Evolutionary conservation across 2,888 invertebrate species (phyloP).

Genomic region (Clunio marinus): DNA sequence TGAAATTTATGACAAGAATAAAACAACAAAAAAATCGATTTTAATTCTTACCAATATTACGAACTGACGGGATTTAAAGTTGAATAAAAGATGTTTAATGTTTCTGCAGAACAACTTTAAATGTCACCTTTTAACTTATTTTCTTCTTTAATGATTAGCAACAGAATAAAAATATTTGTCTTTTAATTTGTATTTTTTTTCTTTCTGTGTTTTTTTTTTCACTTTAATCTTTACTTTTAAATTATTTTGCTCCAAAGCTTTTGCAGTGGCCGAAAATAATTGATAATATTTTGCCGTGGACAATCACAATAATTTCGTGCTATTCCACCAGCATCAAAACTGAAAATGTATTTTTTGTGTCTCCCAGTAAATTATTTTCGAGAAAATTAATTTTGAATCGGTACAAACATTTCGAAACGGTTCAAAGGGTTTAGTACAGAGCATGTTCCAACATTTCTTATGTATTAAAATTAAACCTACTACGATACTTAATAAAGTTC

Average conservation of each 20-base stretch:
- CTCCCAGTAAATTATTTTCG: too few species aligned
- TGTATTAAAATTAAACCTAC: too few species aligned
- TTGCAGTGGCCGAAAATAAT: not conserved
- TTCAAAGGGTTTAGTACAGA: too few species aligned
- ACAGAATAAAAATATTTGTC: too few species aligned
- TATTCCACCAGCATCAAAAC: too few species aligned
- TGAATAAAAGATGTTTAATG: not conserved
- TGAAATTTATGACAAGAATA: conserved; percentile 31
- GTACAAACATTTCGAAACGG: too few species aligned
- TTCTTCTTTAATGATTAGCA: not conserved
- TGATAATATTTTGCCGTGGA: not conserved
- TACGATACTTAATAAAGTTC: too few species aligned
- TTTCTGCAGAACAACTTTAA: not conserved
- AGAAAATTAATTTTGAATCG: too few species aligned
- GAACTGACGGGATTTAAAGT: not conserved
- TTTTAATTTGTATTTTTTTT: not conserved
- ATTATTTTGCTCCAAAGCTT: not conserved
- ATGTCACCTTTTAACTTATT: too few species aligned
- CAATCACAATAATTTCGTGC: too few species aligned
- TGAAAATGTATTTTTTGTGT: too few species aligned
- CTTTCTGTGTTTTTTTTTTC: not conserved
- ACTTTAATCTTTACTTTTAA: not conserved
- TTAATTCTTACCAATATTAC: not conserved
- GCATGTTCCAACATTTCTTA: too few species aligned
- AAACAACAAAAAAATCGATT: conserved; percentile 15